Evolutionary conservation across 2,113 vertebrate species (phyloP), one percentile per base, ranked within the genome.

Genomic region (Amphiprion percula): DNA sequence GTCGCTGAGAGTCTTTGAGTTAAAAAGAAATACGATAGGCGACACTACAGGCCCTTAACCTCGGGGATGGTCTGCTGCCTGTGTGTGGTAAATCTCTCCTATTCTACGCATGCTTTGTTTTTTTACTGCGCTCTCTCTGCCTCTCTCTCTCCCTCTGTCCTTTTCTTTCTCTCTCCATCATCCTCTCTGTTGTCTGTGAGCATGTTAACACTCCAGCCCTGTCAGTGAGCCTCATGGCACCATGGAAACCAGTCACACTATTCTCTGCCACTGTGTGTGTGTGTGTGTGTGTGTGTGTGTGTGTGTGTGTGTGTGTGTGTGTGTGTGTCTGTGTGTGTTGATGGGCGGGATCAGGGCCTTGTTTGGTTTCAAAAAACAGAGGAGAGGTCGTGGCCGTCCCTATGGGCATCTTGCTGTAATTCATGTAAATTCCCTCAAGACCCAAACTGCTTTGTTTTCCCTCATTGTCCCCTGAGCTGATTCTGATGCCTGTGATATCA

Each of bases 391-490:
- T 1, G 53, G 83, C 77, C 62, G 11, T 90, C 74, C 61, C 90
- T 44, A 39, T 65, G 79, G 90, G 87, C 83, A 82, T 79, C 87
- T 80, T 84, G 70, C 88, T 89, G 89, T 94, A 94, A 94, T 92
- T 94, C 90, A 90, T 93, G 90, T 94, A 93, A 93, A 92, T 91
- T 93, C 90, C 87, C 78, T 87, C 80, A 90, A 91, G 84, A 90
- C 52, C 37, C 16, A 5, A 2, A 33, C 39, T 0, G 47, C 79
- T 88, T 93, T 93, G 91, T 92, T 88, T 91, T 84, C 55, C 33
- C 23, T 77, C 74, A 41, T 80, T 82, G 78, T 82, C 56, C 69
- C 33, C 62, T 2, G n/a, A 44, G 46, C 66, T 60, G 41, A 65
- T 65, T 84, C 80, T 16, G 72, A 80, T 28, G 74, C 74, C 71